Base-by-base conservation (phyloP, 2,888 invertebrate genomes). In the Nomada fucata region DNA sequence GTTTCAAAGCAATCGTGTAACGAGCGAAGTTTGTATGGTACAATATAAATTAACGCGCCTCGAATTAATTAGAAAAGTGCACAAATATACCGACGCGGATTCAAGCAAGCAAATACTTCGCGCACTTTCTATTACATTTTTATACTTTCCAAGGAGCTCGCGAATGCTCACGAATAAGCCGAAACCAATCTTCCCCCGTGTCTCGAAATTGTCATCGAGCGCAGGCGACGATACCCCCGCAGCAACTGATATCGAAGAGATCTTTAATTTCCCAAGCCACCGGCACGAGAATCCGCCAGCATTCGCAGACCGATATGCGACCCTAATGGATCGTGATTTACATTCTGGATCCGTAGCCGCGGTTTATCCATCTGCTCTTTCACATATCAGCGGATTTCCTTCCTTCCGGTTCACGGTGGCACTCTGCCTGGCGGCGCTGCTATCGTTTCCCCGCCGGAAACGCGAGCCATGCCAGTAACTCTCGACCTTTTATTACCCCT, bases 281-380 rank as follows among this genome's bases (percentile, higher is more conserved):
- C 26, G 23, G 20, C n/a, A 5, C 26, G 36, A 59, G 53, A 69
- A 63, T 67, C 52, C 57, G n/a, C 42, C n/a, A 57, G 55, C 68
- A 20, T 36, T n/a, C 57, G 60, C 29, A 47, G 9, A 7, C 26
- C 47, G 57, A 65, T 73, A 69, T n/a, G 23, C 36, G 26, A 59
- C 26, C 7, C 65, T 81, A 81, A 78, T 79, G 81, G 81, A 73
- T 74, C 50, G 47, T 73, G 72, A 73, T 81, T 78, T 81, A 74
- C 73, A 71, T 29, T 60, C 29, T 57, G 36, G 50, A 71, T 63
- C 65, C 63, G 63, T 26, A 44, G 11, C 36, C 52, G 81, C 52
- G 67, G 52, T 71, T 74, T 70, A 79, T 74, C 74, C 81, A 69
- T 70, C 69, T 65, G 65, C 53, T 60, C 79, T 74, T 79, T 82